A percentile compares a stretch with the other conserved stretches of the same genome.
phyloP scores from a whole-genome alignment of 2,113 vertebrate species.

The Ivindomyrus marchei region DNA sequence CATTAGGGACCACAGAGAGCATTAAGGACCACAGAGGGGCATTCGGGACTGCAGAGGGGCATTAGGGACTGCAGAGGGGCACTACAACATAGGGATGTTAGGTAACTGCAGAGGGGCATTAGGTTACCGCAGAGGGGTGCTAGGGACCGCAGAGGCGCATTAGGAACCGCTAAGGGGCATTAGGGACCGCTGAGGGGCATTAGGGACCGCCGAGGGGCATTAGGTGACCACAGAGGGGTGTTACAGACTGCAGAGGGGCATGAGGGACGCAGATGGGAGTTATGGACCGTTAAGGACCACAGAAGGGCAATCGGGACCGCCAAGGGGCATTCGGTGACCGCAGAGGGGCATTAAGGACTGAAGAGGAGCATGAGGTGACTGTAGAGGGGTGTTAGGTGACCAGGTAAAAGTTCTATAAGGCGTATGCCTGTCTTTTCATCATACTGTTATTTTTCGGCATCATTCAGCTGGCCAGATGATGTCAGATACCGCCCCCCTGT shows the following conservation, averaged over 20 bases:
- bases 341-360: conserved; percentile 40
- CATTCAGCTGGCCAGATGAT: background rate
- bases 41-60: conserved; percentile 15
- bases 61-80: conserved; percentile 29
- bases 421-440: background rate
- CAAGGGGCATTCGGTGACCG: no score
- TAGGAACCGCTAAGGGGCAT: no score
- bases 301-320: no score
- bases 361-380: conserved; percentile 35
- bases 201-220: no score
- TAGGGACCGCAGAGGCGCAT: conserved; percentile 30
- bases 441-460: background rate
- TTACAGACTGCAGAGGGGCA: conserved; percentile 18
- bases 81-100: no score
- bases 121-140: conserved; percentile 19
- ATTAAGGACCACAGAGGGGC: background rate
- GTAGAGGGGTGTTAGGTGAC: conserved; percentile 13
- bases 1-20: background rate
- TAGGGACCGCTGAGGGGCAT: no score
- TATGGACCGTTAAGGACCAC: no score
- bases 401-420: background rate
- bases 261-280: background rate
- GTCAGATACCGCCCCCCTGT: background rate
- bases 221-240: no score
- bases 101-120: background rate